Conservation (phyloP, 2,888 invertebrate genomes). For the Hipparchia sbordonii region DNA sequence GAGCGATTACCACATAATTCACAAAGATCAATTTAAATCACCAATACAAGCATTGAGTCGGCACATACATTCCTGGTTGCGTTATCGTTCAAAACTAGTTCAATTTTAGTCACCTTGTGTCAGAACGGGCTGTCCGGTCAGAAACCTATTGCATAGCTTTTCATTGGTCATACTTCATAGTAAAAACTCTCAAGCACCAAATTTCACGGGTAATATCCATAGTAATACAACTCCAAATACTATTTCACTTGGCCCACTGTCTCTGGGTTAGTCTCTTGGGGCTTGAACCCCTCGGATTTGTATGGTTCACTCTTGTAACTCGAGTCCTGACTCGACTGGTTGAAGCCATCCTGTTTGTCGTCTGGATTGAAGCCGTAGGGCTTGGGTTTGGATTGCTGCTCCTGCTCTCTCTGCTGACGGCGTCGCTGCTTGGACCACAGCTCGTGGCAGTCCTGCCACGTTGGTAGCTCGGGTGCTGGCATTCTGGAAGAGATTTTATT, state of each 20-base stretch:
- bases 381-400: conserved; percentile 67
- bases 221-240: conserved; percentile 57
- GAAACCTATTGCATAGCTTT: neutral
- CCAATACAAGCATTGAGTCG: too few relatives aligned
- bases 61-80: too few relatives aligned
- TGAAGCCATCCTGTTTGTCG: conserved; percentile 51
- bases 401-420: conserved; percentile 90
- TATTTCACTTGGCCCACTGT: conserved; percentile 71
- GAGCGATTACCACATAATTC: neutral
- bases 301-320: conserved; percentile 60
- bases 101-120: too few relatives aligned
- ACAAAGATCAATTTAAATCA: too few relatives aligned
- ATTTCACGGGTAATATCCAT: conserved; percentile 51
- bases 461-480: conserved; percentile 92
- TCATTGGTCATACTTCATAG: neutral
- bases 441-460: conserved; percentile 99
- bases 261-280: conserved; percentile 59
- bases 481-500: conserved; percentile 83
- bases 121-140: neutral
- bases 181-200: conserved; percentile 48
- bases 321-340: conserved; percentile 49
- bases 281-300: conserved; percentile 60
- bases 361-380: conserved; percentile 46
- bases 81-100: too few relatives aligned
- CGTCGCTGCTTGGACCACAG: conserved; percentile 99